phyloP scores from a whole-genome alignment of 2,797 vertebrate genomes.

The Tarsius wallacei region DNA sequence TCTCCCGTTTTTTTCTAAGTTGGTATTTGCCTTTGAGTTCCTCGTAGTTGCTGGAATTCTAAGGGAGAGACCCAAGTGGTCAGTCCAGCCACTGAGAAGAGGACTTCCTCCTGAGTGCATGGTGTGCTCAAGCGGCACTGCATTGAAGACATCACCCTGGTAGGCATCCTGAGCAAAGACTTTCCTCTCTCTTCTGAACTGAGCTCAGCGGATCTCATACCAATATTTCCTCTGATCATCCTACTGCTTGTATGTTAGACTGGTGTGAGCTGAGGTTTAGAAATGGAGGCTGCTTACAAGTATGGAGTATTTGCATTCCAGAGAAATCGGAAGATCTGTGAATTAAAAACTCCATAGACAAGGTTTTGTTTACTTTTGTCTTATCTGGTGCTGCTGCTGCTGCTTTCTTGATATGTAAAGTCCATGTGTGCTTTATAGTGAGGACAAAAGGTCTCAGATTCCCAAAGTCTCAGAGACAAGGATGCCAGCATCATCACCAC shows the following conservation, averaged over 20 bases:
- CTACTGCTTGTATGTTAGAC: too few species aligned
- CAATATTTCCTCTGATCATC: not conserved
- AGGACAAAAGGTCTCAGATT: not conserved
- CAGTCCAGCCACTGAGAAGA: not conserved
- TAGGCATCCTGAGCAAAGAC: not conserved
- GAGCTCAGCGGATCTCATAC: not conserved
- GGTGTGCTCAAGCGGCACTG: accelerated
- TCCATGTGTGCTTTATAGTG: not conserved
- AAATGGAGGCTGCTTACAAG: not conserved
- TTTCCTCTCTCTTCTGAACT: not conserved
- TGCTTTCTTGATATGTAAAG: not conserved
- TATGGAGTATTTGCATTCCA: not conserved
- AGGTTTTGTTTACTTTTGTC: not conserved
- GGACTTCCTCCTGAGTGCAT: not conserved
- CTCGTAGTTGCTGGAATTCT: not conserved
- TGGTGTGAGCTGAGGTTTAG: not conserved
- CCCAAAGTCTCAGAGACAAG: not conserved
- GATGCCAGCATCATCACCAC: not conserved
- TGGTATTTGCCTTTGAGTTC: not conserved
- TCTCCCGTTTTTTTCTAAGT: not conserved
- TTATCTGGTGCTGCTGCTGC: not conserved
- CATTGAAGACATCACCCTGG: not conserved
- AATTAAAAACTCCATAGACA: not conserved
- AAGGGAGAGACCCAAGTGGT: not conserved
- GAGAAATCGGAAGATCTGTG: not conserved